phyloP scores from a whole-genome alignment of 1,140 invertebrate genomes.

The Stenopsyche tienmushanensis region DNA sequence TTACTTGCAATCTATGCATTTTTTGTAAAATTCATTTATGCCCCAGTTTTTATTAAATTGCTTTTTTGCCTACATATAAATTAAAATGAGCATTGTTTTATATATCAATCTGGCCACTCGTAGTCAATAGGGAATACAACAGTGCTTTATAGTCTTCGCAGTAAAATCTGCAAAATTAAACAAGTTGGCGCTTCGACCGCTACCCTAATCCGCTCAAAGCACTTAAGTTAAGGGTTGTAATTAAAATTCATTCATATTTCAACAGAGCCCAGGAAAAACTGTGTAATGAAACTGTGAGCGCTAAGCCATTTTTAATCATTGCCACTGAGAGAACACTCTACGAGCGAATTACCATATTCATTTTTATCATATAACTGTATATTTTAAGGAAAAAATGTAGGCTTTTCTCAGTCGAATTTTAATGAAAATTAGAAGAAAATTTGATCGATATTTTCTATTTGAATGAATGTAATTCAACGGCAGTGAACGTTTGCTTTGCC shows the following conservation, averaged over 20 bases:
- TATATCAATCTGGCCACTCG: too few relatives aligned
- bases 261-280: neutral
- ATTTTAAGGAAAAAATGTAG: slow-evolving; percentile 1
- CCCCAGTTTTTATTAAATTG: too few relatives aligned
- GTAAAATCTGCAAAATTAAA: neutral
- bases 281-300: neutral
- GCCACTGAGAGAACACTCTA: neutral
- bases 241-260: neutral
- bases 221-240: neutral
- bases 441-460: neutral
- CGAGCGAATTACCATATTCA: neutral
- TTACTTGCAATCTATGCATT: too few relatives aligned
- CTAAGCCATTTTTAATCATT: neutral
- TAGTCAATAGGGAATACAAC: too few relatives aligned
- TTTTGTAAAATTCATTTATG: too few relatives aligned
- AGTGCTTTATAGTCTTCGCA: too few relatives aligned
- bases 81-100: too few relatives aligned
- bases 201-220: neutral
- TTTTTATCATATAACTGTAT: neutral
- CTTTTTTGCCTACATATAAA: too few relatives aligned
- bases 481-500: too few relatives aligned
- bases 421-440: neutral
- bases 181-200: neutral
- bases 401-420: neutral
- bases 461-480: too few relatives aligned